Evolutionary conservation across 2,888 invertebrate genomes (phyloP), one percentile per base, ranked within the genome.

Genomic region (Agrotis puta): DNA sequence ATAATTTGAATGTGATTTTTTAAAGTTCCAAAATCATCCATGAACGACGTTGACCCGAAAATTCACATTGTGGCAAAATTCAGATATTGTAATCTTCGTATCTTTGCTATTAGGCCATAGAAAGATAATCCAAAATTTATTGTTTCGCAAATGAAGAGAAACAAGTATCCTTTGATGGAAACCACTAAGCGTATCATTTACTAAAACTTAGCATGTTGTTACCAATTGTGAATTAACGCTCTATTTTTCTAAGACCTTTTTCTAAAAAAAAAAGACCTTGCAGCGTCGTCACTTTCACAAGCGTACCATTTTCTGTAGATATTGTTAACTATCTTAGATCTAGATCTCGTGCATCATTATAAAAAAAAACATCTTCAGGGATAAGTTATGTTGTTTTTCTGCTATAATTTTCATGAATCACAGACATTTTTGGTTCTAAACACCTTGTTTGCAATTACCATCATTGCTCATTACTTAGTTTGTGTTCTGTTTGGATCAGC

Each of bases 181-280:
- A 51, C 33, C 56, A 54, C 14, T 61, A 47, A 39, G 20, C 22
- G 61, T 56, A 66, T 48, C 20, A 48, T 57, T 75, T 33, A 75
- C 27, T 53, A 64, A 63, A 75, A 74, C 54, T 70, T 69, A 58
- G 51, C 27, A 63, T 75, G 22, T 56, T 54, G 61, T 47, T 79
- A 65, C 63, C 61, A 70, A 75, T 76, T 74, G 39, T 20, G 51
- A 71, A 72, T 72, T 43, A 57, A 47, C 57, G 80, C 47, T 70
- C 64, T 67, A 62, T 67, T 82, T 78, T 78, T 57, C 64, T 47
- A 64, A 72, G 82, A 22, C n/a, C n/a, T n/a, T n/a, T n/a, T n/a
- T n/a, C n/a, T n/a, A n/a, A n/a, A n/a, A n/a, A n/a, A n/a, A n/a
- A n/a, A n/a, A n/a, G n/a, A n/a, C 79, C 79, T 79, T 78, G 79